Base-by-base conservation (phyloP, 2,888 invertebrate species). In the Chymomyza amoena region DNA sequence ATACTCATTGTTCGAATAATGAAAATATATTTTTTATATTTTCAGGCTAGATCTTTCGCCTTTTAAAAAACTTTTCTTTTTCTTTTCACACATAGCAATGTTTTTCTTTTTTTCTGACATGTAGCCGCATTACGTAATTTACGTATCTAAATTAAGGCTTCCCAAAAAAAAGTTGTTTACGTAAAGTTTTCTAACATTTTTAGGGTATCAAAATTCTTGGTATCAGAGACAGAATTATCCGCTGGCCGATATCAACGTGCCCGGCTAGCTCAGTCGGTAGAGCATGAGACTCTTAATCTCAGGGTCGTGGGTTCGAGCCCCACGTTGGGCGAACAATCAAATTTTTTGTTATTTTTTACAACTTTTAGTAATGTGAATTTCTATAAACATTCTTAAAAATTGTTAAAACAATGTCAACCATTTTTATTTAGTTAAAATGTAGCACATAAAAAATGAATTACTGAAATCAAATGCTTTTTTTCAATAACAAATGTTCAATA, bases 181-280 rank as follows among this genome's bases (percentile, higher is more conserved):
- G 4, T 10, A 45, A 45, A 13, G 39, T 45, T 13, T 45, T 13
- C 13, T 13, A 45, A 45, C 2, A 45, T 45, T 3, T 13, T 45
- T 3, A 13, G 13, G 39, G 13, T 15, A 25, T 10, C 13, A 4
- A 69, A 6, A 70, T 76, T 51, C 56, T 56, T 61, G 13, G 13
- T 16, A 10, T 16, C 51, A 66, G 36, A 68, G 61, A 3, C 28
- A 25, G 0, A 25, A 9, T 62, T 57, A 25, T 2, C 56, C 57
- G 57, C 51, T 9, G 0, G 0, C 0, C 20, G 28, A 13, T 7
- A 1, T 59, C 59, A 72, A 28, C 51, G 1, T 39, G 83, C 84
- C 84, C 84, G 84, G 84, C 84, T 84, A 84, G 84, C 84, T 84
- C 84, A 84, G 84, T 87, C 84, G 84, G 84, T 84, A 84, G 88